Conservation (phyloP, 1,140 invertebrate genomes). For the Drosophila aff. region DNA sequence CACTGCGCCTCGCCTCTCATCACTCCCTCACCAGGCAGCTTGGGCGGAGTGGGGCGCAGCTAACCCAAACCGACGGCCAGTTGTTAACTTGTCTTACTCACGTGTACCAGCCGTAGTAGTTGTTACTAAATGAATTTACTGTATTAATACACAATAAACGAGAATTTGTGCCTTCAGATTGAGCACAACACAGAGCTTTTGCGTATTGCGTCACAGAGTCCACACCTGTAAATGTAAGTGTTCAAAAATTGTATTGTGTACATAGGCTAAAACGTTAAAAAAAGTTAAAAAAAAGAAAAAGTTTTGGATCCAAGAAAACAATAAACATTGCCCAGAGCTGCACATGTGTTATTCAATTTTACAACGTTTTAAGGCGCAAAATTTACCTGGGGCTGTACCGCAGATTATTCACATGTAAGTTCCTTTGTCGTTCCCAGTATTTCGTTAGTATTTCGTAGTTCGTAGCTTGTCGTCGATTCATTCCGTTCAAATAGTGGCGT, state of each 20-base stretch:
- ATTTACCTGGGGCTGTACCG: conserved; percentile 31
- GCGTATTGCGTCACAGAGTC: conserved; percentile 40
- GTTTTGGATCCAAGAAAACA: conserved; percentile 45
- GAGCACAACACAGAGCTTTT: conserved; percentile 22
- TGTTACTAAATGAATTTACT: conserved; percentile 81
- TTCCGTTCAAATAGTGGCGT: conserved; percentile 5
- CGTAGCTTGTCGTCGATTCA: neutral
- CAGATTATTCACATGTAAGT: conserved; percentile 39
- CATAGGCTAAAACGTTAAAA: conserved; percentile 37
- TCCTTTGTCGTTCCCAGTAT: neutral
- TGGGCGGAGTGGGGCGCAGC: conserved; percentile 19
- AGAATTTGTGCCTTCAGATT: conserved; percentile 45
- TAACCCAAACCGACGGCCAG: conserved; percentile 49
- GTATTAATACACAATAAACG: conserved; percentile 66
- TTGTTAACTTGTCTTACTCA: conserved; percentile 71
- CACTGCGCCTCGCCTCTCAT: conserved; percentile 11
- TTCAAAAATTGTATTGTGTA: conserved; percentile 59
- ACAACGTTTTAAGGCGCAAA: conserved; percentile 27
- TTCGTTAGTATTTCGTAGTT: neutral
- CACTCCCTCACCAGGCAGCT: neutral
- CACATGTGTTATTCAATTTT: conserved; percentile 40
- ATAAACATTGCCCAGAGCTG: conserved; percentile 40
- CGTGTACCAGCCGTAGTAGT: conserved; percentile 52
- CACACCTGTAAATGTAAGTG: conserved; percentile 31
- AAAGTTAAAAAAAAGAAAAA: conserved; percentile 21